phyloP scores from a whole-genome alignment of 1,140 invertebrate species.

The Asobara japonica region DNA sequence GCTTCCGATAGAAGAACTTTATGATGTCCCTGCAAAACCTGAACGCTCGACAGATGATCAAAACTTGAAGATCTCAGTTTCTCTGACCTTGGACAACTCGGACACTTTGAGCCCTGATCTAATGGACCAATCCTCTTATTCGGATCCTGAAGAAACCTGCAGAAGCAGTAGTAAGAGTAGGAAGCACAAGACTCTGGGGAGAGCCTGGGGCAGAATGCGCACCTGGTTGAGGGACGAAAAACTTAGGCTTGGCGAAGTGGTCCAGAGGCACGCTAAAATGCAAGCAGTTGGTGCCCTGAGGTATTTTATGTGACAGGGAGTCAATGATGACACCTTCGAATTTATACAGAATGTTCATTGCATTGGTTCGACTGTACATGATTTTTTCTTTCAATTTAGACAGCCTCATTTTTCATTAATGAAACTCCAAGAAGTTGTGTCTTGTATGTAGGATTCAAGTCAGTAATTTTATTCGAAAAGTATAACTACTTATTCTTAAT shows the following conservation, averaged over 20 bases:
- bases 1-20: background rate
- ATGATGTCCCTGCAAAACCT: background rate
- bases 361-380: no score
- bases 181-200: conserved; percentile 56
- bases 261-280: conserved; percentile 64
- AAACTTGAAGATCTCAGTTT: background rate
- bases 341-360: background rate
- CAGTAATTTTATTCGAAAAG: no score
- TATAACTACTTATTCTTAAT: no score
- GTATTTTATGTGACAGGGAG: no score
- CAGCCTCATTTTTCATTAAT: no score
- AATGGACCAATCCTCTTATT: conserved; percentile 37
- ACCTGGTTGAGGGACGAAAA: conserved; percentile 68
- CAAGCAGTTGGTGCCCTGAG: conserved; percentile 58
- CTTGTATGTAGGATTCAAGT: no score
- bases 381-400: no score
- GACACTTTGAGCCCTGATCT: background rate
- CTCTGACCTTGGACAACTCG: conserved; percentile 15
- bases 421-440: no score
- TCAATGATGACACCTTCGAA: no score
- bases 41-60: background rate
- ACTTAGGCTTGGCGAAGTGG: conserved; percentile 62
- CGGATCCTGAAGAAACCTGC: conserved; percentile 44
- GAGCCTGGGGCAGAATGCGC: conserved; percentile 67
- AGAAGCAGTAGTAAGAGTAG: conserved; percentile 3